Percentiles rank a stretch among this genome's conserved stretches.
These are phyloP conservation scores for Plecturocebus donacophilus DNA, from an alignment of 2,113 vertebrate species.

Conservation along the genomic window DNA sequence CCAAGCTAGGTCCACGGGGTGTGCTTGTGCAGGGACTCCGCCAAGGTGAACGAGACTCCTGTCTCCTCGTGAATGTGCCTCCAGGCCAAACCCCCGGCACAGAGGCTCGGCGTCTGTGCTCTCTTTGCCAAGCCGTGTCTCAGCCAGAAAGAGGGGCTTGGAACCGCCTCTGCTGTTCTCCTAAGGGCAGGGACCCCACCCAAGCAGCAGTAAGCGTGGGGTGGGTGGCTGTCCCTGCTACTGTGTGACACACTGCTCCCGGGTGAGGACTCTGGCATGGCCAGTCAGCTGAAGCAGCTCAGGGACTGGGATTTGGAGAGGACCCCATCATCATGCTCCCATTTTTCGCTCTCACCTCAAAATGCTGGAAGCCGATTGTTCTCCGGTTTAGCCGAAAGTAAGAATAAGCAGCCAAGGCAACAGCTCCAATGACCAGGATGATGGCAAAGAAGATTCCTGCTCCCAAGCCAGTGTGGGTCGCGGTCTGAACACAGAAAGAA, in stretches of 20 bases:
- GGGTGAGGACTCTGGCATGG: not conserved
- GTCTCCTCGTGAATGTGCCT: not conserved
- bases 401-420: constrained; percentile 85
- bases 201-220: not conserved
- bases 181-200: not conserved
- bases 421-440: constrained; percentile 78
- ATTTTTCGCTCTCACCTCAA: constrained; percentile 85
- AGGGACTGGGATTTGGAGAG: not conserved
- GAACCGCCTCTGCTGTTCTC: too few relatives aligned
- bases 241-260: not conserved
- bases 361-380: constrained; percentile 90
- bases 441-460: constrained; percentile 89
- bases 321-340: rapidly evolving
- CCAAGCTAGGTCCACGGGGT: rapidly evolving
- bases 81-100: not conserved
- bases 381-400: constrained; percentile 90
- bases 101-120: not conserved
- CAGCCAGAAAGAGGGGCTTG: not conserved
- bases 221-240: not conserved
- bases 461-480: constrained; percentile 83
- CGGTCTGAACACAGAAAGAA: constrained; percentile 72
- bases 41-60: not conserved
- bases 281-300: rapidly evolving
- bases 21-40: not conserved
- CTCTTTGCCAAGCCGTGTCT: not conserved